Evolutionary conservation across 2,888 invertebrate genomes (phyloP), one percentile per base, ranked within the genome.

Genomic region (Euphydryas editha): DNA sequence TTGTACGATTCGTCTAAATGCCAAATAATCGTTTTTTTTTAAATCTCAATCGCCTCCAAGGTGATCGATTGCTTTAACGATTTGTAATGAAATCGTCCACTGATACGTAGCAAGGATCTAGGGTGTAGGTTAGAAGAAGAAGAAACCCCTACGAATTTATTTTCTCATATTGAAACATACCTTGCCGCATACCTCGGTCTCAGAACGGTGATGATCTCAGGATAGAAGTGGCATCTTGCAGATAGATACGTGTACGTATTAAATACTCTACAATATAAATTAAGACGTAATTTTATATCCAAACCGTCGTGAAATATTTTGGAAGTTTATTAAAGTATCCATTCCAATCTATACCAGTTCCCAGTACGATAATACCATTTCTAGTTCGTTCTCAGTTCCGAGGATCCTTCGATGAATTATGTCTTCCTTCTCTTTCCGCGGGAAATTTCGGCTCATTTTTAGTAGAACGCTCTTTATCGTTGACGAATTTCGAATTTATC

Each of bases 1-100:
- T 54, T 54, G n/a, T 74, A 71, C 75, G 72, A 74, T 70, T 68
- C 59, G 69, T 72, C 73, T 71, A 76, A 72, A 64, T 66, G 79
- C 78, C 46, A 55, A 62, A 59, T 58, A 42, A 54, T 20, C 13
- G 54, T 17, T 54, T 54, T 36, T 54, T 8, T 18, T 56, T 15
- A 10, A 7, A 8, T 44, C n/a, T 44, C 46, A 55, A 46, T 44
- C 46, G 54, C 51, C 62, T 61, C 20, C 11, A 17, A 46, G 57
- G 59, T n/a, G 54, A 17, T 37, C 37, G 21, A n/a, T 39, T 21
- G 15, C 3, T 24, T 54, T 36, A 54, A 30, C 36, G 49, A n/a
- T 21, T 24, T 24, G 24, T 42, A 30, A 42, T 54, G 18, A n/a
- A 30, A 39, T 60, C 30, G 24, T 42, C 42, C 37, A 42, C 24